These are phyloP conservation scores for Seriola aureovittata DNA, from an alignment of 2,113 vertebrate species.

Conservation along the genomic window DNA sequence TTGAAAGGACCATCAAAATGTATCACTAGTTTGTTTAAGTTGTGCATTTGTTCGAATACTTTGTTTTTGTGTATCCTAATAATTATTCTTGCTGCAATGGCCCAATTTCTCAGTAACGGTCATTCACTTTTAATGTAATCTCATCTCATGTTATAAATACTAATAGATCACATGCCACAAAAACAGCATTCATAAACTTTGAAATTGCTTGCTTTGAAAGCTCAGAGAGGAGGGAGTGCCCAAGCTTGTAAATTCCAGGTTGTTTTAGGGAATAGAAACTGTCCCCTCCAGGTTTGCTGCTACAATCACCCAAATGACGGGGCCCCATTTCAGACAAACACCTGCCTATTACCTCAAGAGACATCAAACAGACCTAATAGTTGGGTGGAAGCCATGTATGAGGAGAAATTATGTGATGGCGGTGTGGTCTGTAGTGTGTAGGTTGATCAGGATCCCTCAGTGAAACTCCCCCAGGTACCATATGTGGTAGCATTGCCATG, in stretches of 20 bases:
- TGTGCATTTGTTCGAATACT: neutral
- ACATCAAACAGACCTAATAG: constrained; percentile 66
- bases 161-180: neutral
- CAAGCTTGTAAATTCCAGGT: constrained; percentile 60
- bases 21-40: neutral
- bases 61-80: neutral
- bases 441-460: constrained; percentile 43
- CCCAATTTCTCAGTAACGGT: neutral
- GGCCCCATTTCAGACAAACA: constrained; percentile 50
- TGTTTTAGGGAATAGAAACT: constrained; percentile 39
- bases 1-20: too few species aligned
- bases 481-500: constrained; percentile 60
- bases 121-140: neutral
- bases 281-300: constrained; percentile 19
- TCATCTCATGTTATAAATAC: constrained; percentile 12
- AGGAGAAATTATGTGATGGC: constrained; percentile 14
- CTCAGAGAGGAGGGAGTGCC: constrained; percentile 18
- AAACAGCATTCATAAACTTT: neutral
- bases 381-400: constrained; percentile 36
- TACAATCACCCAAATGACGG: constrained; percentile 39
- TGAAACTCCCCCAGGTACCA: constrained; percentile 29
- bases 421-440: constrained; percentile 43
- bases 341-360: constrained; percentile 55
- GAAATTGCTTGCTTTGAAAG: constrained; percentile 10
- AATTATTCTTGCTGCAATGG: neutral